These are phyloP conservation scores for Halocynthia aurantium DNA, from an alignment of 23 tunicate species.

Conservation along the genomic window DNA sequence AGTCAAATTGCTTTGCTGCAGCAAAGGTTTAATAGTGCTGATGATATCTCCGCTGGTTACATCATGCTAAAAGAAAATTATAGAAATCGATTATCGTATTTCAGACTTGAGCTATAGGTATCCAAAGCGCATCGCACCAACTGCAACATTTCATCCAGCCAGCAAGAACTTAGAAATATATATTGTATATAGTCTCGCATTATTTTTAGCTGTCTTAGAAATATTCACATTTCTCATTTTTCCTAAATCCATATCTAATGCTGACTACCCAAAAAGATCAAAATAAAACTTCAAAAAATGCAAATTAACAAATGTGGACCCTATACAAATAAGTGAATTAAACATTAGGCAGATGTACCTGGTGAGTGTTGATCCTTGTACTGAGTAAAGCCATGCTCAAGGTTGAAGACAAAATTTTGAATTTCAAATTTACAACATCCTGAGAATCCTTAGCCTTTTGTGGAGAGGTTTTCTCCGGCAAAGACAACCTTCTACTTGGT, in stretches of 20 bases:
- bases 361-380: constrained; percentile 14
- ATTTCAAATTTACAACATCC: constrained; percentile 32
- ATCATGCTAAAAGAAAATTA: constrained; percentile 41
- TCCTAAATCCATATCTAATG: too few relatives aligned
- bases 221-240: too few relatives aligned
- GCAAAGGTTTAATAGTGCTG: constrained; percentile 44
- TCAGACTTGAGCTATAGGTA: background rate
- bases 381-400: constrained; percentile 47
- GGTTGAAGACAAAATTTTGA: constrained; percentile 49
- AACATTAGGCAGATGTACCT: background rate
- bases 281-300: too few relatives aligned
- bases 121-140: background rate
- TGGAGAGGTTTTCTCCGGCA: background rate
- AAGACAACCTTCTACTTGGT: too few relatives aligned
- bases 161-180: background rate
- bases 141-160: background rate
- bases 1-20: constrained; percentile 30
- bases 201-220: too few relatives aligned
- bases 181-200: too few relatives aligned
- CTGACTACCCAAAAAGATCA: too few relatives aligned
- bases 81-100: background rate
- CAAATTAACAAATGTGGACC: too few relatives aligned
- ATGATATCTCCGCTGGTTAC: constrained; percentile 50
- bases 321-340: too few relatives aligned
- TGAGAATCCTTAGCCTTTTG: constrained; percentile 5